Evolutionary conservation across 2,888 invertebrate species (phyloP).

Genomic region (Halictus quadricinctus): DNA sequence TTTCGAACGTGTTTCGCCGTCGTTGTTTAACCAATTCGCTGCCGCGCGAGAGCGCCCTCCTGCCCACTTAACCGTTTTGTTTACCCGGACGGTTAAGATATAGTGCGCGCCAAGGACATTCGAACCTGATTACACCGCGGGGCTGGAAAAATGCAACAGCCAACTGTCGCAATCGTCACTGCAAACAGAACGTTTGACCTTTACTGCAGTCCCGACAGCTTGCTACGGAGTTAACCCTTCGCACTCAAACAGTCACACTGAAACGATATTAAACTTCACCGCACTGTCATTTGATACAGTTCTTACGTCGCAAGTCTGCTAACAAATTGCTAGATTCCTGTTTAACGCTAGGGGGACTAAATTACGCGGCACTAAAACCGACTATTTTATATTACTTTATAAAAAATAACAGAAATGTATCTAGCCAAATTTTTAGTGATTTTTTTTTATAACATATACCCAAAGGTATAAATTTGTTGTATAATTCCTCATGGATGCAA

Average conservation of each 20-base stretch:
- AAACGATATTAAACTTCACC: neutral
- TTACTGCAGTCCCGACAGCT: neutral
- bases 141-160: neutral
- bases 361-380: no score
- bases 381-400: no score
- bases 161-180: neutral
- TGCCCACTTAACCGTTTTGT: neutral
- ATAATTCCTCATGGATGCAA: no score
- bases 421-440: no score
- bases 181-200: constrained; percentile 8
- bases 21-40: neutral
- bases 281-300: neutral
- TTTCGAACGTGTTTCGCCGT: neutral
- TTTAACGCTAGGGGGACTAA: no score
- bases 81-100: neutral
- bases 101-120: neutral
- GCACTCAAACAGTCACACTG: neutral
- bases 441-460: no score
- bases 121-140: neutral
- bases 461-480: no score
- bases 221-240: neutral
- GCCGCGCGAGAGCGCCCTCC: neutral
- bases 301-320: no score
- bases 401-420: no score
- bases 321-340: no score